Percentiles rank a stretch among this genome's conserved stretches.
Evolutionary conservation across 2,113 vertebrate species (phyloP).

Genomic region (Podilymbus podiceps): DNA sequence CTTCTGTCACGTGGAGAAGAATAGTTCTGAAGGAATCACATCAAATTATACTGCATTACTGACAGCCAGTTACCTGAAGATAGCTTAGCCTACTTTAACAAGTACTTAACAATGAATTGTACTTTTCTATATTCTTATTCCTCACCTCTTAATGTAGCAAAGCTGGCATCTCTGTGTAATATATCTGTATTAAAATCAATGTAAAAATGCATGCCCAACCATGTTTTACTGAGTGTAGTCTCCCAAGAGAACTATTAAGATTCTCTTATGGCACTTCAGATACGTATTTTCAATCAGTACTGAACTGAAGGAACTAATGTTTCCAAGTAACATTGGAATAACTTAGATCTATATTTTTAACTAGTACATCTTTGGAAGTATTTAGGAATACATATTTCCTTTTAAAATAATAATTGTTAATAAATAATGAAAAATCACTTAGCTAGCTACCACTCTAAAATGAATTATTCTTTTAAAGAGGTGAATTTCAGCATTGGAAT

Average conservation of each 20-base stretch:
- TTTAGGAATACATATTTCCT: constrained; percentile 37
- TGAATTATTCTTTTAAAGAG: constrained; percentile 41
- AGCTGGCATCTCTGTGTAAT: neutral
- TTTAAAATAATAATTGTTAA: constrained; percentile 47
- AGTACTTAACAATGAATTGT: constrained; percentile 49
- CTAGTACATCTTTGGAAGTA: constrained; percentile 13
- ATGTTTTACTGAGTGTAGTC: neutral
- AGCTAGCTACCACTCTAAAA: constrained; percentile 21
- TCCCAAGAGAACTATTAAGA: constrained; percentile 24
- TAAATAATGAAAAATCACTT: constrained; percentile 46
- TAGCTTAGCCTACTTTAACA: constrained; percentile 58
- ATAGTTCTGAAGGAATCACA: constrained; percentile 29
- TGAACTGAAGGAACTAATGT: constrained; percentile 2
- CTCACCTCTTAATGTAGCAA: neutral
- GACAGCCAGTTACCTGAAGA: constrained; percentile 30
- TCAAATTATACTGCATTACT: constrained; percentile 49
- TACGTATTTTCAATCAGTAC: constrained; percentile 28
- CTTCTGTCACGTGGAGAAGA: constrained; percentile 58
- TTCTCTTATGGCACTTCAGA: neutral
- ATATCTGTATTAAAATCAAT: neutral
- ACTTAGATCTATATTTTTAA: constrained; percentile 45
- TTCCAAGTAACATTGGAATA: constrained; percentile 44
- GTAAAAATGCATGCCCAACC: neutral
- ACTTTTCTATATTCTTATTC: constrained; percentile 44
- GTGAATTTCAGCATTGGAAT: constrained; percentile 32